Percentiles rank a stretch among this genome's conserved stretches.
Conservation (phyloP, 2,113 vertebrate species). For the Erinaceus europaeus region DNA sequence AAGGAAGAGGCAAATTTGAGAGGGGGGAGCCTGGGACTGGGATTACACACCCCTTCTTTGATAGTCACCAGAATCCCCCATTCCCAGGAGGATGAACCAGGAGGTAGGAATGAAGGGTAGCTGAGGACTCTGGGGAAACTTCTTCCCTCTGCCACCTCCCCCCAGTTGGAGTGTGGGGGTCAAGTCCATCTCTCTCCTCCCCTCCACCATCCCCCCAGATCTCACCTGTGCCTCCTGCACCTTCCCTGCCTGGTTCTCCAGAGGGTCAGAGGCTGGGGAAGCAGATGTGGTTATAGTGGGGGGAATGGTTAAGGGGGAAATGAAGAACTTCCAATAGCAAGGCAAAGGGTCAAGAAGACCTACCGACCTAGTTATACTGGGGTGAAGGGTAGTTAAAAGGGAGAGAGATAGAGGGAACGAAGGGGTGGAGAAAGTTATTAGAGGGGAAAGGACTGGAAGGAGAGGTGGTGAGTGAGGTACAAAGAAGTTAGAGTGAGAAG, state of each 20-base stretch:
- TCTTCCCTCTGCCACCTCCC: constrained; percentile 54
- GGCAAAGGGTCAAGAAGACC: not conserved
- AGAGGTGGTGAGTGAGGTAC: not conserved
- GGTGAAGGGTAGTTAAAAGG: not conserved
- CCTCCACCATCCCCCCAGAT: constrained; percentile 65
- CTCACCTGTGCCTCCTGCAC: constrained; percentile 77
- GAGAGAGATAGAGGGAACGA: not conserved
- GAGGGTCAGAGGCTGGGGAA: constrained; percentile 72
- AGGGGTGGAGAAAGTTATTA: not conserved
- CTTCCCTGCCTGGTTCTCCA: constrained; percentile 76
- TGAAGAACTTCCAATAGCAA: not conserved
- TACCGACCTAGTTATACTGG: constrained; percentile 35
- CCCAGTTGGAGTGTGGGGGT: not conserved
- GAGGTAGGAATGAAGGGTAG: not conserved
- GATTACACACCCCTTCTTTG: not conserved
- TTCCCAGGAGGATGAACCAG: not conserved
- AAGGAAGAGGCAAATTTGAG: not conserved
- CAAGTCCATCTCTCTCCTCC: constrained; percentile 60
- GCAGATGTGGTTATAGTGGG: constrained; percentile 69
- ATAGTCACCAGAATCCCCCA: not conserved
- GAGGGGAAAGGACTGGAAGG: not conserved
- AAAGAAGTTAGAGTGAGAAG: not conserved
- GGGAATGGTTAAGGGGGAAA: constrained; percentile 47
- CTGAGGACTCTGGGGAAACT: constrained; percentile 13
- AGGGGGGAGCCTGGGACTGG: not conserved